phyloP scores from a whole-genome alignment of 1,140 invertebrate genomes.

The Drosophila setifemur region DNA sequence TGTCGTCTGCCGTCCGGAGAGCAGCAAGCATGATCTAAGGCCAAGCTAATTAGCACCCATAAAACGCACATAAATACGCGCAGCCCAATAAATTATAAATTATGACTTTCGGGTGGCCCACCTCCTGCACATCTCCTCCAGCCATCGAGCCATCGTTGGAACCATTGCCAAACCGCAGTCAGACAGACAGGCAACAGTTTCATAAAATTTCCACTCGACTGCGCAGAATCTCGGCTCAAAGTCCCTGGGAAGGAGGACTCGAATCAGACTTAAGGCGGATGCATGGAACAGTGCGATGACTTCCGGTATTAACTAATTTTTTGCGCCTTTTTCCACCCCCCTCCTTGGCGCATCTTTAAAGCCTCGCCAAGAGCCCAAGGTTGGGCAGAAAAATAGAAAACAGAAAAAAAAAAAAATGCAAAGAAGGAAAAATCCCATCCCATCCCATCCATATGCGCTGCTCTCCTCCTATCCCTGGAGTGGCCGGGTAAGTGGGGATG shows the following conservation, averaged over 20 bases:
- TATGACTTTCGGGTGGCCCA: slow-evolving; percentile 61
- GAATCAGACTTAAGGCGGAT: slow-evolving; percentile 68
- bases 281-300: slow-evolving; percentile 77
- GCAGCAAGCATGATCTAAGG: slow-evolving; percentile 2
- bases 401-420: slow-evolving; percentile 23
- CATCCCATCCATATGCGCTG: slow-evolving; percentile 6
- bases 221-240: slow-evolving; percentile 53
- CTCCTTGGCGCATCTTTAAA: slow-evolving; percentile 61
- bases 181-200: slow-evolving; percentile 66
- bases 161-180: slow-evolving; percentile 15
- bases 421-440: slow-evolving; percentile 25
- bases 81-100: slow-evolving; percentile 77
- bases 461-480: slow-evolving; percentile 36
- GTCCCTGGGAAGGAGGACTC: slow-evolving; percentile 2
- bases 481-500: slow-evolving; percentile 46
- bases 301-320: slow-evolving; percentile 81
- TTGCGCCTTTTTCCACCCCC: slow-evolving; percentile 27
- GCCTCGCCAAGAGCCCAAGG: slow-evolving; percentile 72
- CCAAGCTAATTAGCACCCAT: slow-evolving; percentile 74
- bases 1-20: background rate
- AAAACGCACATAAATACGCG: slow-evolving; percentile 73
- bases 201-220: slow-evolving; percentile 70
- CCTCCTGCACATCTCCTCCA: slow-evolving; percentile 10
- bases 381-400: slow-evolving; percentile 49
- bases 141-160: background rate